Evolutionary conservation across 2,888 invertebrate genomes (phyloP).

Genomic region (Rhimphoctona megacephalus): DNA sequence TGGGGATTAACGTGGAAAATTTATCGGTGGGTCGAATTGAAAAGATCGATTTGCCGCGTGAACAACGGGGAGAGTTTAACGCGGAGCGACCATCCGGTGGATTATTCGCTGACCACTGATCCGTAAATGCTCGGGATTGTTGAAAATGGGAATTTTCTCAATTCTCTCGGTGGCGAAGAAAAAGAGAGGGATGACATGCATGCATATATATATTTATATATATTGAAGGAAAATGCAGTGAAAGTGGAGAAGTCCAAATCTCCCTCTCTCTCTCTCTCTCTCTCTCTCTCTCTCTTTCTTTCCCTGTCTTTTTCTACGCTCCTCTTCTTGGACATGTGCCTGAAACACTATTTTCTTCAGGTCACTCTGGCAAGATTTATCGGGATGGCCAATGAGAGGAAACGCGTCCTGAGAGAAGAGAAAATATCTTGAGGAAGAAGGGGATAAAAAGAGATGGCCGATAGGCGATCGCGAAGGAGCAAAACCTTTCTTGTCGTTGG

Average conservation of each 20-base stretch:
- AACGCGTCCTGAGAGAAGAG: conserved; percentile 53
- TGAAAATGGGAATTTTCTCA: conserved; percentile 66
- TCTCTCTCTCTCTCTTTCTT: neutral
- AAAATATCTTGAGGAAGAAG: conserved; percentile 34
- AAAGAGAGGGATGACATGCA: neutral
- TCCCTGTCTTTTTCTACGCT: conserved; percentile 13
- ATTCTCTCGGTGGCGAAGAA: conserved; percentile 49
- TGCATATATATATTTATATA: neutral
- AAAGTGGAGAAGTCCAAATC: conserved; percentile 12
- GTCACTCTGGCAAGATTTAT: conserved; percentile 78
- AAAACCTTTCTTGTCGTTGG: conserved; percentile 60
- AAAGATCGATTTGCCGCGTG: conserved; percentile 55
- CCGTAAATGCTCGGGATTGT: conserved; percentile 50
- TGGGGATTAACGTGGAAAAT: conserved; percentile 39
- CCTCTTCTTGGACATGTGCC: conserved; percentile 47
- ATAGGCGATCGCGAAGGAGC: conserved; percentile 71
- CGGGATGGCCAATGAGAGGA: conserved; percentile 76
- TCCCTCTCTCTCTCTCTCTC: neutral
- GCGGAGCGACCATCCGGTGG: conserved; percentile 18
- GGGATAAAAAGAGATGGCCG: conserved; percentile 10
- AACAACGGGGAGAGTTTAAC: conserved; percentile 49
- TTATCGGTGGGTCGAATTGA: conserved; percentile 57
- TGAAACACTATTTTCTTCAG: conserved; percentile 66
- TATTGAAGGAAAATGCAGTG: conserved; percentile 12
- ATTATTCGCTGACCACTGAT: conserved; percentile 59